Conservation (phyloP, 2,888 invertebrate genomes). For the Lithophane socia region DNA sequence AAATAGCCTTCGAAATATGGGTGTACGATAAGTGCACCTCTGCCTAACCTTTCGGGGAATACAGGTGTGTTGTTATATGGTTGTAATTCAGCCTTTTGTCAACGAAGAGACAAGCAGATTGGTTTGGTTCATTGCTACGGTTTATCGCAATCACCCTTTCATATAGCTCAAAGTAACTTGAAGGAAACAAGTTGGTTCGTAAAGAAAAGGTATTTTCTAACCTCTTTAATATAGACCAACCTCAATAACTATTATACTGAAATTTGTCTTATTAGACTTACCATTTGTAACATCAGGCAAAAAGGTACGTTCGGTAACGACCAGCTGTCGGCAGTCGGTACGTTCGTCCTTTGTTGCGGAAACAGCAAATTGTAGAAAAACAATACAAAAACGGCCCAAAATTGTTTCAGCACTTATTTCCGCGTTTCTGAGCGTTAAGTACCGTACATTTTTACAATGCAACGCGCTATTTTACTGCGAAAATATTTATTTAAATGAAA, state of each 20-base stretch:
- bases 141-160: conserved; percentile 21
- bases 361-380: conserved; percentile 45
- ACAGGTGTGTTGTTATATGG: not conserved
- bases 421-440: conserved; percentile 16
- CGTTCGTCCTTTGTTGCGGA: conserved; percentile 32
- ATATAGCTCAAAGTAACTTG: not conserved
- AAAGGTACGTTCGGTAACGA: conserved; percentile 46
- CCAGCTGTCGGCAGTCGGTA: conserved; percentile 46
- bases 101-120: not conserved
- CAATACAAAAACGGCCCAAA: conserved; percentile 33
- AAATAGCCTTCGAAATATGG: not conserved
- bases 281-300: conserved; percentile 42
- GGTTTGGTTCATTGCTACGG: not conserved
- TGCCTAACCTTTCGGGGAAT: not conserved
- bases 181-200: not conserved
- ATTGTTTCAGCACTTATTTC: conserved; percentile 52
- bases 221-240: conserved; percentile 3
- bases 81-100: not conserved
- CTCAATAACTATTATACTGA: conserved; percentile 34
- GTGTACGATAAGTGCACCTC: not conserved
- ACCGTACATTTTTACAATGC: conserved; percentile 11
- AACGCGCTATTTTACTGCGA: not conserved
- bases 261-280: conserved; percentile 41
- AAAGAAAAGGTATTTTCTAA: conserved; percentile 22
- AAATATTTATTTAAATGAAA: conserved; percentile 17